These are phyloP conservation scores for Escarpia spicata DNA, from an alignment of 2,888 invertebrate species.

Conservation along the genomic window DNA sequence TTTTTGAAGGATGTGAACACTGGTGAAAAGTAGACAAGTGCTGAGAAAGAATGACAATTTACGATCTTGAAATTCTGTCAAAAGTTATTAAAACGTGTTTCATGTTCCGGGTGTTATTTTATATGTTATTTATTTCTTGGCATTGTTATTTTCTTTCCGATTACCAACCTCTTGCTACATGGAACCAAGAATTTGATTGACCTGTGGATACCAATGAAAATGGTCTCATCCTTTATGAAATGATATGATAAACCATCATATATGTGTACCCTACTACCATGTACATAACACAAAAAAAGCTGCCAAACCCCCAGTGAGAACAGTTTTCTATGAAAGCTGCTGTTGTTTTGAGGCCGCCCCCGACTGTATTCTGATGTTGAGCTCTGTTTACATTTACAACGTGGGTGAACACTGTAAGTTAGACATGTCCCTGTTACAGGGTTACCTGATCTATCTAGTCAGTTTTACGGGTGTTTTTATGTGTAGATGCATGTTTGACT, in stretches of 20 bases:
- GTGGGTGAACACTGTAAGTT: not conserved
- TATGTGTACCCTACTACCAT: not conserved
- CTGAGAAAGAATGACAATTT: too few relatives aligned
- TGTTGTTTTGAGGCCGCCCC: not conserved
- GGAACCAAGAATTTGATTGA: too few relatives aligned
- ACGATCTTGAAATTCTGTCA: too few relatives aligned
- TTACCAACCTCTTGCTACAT: too few relatives aligned
- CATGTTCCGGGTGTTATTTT: too few relatives aligned
- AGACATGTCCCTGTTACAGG: not conserved
- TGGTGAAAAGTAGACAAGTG: too few relatives aligned
- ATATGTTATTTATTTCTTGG: too few relatives aligned
- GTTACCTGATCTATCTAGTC: constrained; percentile 8
- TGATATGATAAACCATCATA: not conserved
- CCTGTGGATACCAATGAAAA: too few relatives aligned
- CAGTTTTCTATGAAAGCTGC: not conserved
- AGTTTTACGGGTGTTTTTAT: not conserved
- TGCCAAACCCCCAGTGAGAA: not conserved
- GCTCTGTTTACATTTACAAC: constrained; percentile 8
- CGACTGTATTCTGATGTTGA: not conserved
- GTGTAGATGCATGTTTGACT: not conserved
- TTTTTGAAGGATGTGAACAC: too few relatives aligned
- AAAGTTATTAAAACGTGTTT: too few relatives aligned
- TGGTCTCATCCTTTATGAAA: too few relatives aligned
- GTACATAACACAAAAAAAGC: not conserved
- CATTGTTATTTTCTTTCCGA: too few relatives aligned